Evolutionary conservation across 1,140 invertebrate species (phyloP).

Genomic region (Drosophila carrolli): DNA sequence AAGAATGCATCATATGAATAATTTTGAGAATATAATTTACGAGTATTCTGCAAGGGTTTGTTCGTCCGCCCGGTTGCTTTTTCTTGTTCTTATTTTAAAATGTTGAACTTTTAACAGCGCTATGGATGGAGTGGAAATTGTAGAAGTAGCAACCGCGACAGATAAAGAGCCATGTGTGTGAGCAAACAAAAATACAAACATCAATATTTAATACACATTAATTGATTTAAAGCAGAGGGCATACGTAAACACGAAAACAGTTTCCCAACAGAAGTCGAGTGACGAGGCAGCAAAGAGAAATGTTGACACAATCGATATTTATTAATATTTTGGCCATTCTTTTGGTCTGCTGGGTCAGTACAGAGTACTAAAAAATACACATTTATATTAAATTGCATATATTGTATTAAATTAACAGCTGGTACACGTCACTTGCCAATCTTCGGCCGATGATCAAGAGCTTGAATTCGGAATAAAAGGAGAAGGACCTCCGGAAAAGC

Average conservation of each 20-base stretch:
- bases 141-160: constrained; percentile 11
- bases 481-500: constrained; percentile 37
- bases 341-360: constrained; percentile 31
- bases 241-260: constrained; percentile 18
- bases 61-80: too few relatives aligned
- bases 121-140: constrained; percentile 8
- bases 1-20: too few relatives aligned
- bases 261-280: constrained; percentile 12
- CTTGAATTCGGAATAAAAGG: constrained; percentile 3
- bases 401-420: constrained; percentile 34
- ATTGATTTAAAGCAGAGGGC: constrained; percentile 35
- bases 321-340: constrained; percentile 22
- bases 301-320: constrained; percentile 41
- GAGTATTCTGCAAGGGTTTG: too few relatives aligned
- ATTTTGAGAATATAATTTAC: too few relatives aligned
- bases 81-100: not conserved
- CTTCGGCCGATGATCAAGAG: constrained; percentile 5
- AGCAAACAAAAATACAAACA: constrained; percentile 23
- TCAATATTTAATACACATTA: constrained; percentile 34
- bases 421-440: constrained; percentile 40
- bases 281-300: constrained; percentile 15
- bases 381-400: not conserved
- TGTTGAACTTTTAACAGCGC: constrained; percentile 2
- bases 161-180: constrained; percentile 16
- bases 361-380: not conserved